Percentiles rank a stretch among this genome's conserved stretches.
phyloP scores from a whole-genome alignment of 2,888 invertebrate species.

The Macaria liturata region DNA sequence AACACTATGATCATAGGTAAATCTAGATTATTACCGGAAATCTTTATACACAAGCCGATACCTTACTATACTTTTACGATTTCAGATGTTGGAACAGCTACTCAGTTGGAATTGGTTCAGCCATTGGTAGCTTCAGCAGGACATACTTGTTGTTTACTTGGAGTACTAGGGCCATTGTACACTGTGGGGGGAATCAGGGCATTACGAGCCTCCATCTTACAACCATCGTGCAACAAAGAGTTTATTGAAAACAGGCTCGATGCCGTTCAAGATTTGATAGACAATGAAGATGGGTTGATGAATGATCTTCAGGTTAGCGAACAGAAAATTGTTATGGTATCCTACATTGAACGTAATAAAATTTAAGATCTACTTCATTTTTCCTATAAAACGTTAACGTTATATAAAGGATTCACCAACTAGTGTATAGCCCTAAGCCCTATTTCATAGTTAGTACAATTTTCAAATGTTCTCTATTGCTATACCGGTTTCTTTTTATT shows the following conservation, averaged over 20 bases:
- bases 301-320: constrained; percentile 83
- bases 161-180: constrained; percentile 71
- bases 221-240: constrained; percentile 88
- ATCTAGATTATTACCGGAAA: neutral
- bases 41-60: too few species aligned
- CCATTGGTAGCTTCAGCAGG: constrained; percentile 76
- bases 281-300: constrained; percentile 85
- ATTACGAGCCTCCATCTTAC: constrained; percentile 90
- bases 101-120: constrained; percentile 88
- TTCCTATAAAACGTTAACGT: too few species aligned
- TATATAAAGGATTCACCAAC: too few species aligned
- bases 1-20: constrained; percentile 92
- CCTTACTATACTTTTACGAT: neutral
- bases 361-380: too few species aligned
- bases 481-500: too few species aligned
- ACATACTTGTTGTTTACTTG: constrained; percentile 69
- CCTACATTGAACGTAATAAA: neutral
- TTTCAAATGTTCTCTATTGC: too few species aligned
- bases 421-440: too few species aligned
- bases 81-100: constrained; percentile 91
- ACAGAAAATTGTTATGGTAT: constrained; percentile 17
- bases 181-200: constrained; percentile 88
- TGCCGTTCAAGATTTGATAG: constrained; percentile 89
- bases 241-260: constrained; percentile 88
- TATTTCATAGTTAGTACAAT: too few species aligned